A percentile compares a stretch with the other conserved stretches of the same genome.
These are phyloP conservation scores for Ctena decussata DNA, from an alignment of 2,888 invertebrate species.

Conservation along the genomic window DNA sequence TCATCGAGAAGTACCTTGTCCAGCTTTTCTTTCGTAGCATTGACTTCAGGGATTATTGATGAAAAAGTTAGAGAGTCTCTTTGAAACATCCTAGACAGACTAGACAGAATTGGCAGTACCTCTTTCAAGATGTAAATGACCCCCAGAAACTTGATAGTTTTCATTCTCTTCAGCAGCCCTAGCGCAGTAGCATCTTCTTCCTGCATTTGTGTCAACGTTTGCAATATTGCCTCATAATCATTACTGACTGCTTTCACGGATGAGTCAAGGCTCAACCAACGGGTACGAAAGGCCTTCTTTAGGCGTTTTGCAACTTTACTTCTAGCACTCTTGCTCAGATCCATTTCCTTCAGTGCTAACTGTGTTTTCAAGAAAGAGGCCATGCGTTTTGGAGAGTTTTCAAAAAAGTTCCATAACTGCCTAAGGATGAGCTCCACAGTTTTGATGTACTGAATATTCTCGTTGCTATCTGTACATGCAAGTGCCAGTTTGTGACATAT, in stretches of 20 bases:
- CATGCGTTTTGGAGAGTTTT: constrained; percentile 64
- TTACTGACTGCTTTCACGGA: constrained; percentile 40
- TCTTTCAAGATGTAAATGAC: constrained; percentile 49
- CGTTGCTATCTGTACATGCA: constrained; percentile 32
- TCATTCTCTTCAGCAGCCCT: constrained; percentile 56
- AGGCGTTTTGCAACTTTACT: constrained; percentile 37
- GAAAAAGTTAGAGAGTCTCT: constrained; percentile 28
- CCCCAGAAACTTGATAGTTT: constrained; percentile 40
- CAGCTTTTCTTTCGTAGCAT: constrained; percentile 23
- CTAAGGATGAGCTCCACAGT: constrained; percentile 35
- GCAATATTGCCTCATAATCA: constrained; percentile 42
- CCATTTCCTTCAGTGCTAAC: constrained; percentile 20
- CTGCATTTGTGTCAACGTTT: constrained; percentile 31
- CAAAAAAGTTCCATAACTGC: constrained; percentile 59
- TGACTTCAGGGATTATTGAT: constrained; percentile 24
- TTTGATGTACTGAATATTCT: constrained; percentile 32
- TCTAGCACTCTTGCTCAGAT: constrained; percentile 11
- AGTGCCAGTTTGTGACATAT: constrained; percentile 43
- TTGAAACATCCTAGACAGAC: constrained; percentile 46
- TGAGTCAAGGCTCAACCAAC: constrained; percentile 61
- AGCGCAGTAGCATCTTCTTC: constrained; percentile 42
- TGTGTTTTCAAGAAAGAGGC: constrained; percentile 57
- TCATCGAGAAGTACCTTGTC: constrained; percentile 11
- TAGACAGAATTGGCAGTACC: constrained; percentile 39
- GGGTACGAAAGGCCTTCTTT: constrained; percentile 53